Evolutionary conservation across 2,113 vertebrate species (phyloP).

Genomic region (Romanogobio albipinnatus): DNA sequence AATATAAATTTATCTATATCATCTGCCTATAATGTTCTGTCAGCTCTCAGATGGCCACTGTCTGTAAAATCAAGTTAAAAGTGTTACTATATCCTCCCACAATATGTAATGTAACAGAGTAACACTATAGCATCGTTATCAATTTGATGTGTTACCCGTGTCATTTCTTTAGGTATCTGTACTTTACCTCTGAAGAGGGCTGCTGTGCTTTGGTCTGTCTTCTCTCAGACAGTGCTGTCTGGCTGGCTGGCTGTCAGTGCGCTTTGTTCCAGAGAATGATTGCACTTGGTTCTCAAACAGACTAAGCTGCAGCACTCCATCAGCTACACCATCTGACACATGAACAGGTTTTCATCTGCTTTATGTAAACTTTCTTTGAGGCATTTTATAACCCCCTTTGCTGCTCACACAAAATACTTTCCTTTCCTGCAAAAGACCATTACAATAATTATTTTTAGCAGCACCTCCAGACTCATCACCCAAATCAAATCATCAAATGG

Average conservation of each 20-base stretch:
- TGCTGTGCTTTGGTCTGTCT: constrained; percentile 16
- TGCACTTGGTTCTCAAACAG: constrained; percentile 29
- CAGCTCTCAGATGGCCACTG: not conserved
- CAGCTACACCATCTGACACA: constrained; percentile 34
- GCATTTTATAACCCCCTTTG: constrained; percentile 16
- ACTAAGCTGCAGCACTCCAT: constrained; percentile 29
- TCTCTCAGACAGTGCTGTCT: constrained; percentile 4
- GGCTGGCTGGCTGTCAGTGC: constrained; percentile 15
- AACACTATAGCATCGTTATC: not conserved
- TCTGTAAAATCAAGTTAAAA: not conserved
- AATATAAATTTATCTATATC: too few relatives aligned
- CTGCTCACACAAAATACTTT: constrained; percentile 1
- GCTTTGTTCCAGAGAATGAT: constrained; percentile 41
- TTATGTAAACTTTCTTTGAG: constrained; percentile 23
- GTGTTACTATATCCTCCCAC: not conserved
- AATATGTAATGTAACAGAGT: not conserved
- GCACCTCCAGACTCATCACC: not conserved
- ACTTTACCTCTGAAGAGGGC: not conserved
- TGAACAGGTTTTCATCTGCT: constrained; percentile 32
- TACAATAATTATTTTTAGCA: not conserved
- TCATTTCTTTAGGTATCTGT: not conserved
- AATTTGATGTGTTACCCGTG: not conserved
- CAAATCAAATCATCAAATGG: not conserved
- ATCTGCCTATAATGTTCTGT: not conserved
- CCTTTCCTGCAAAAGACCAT: not conserved